Conservation (phyloP, 2,113 vertebrate genomes). For the Catharus minimus region DNA sequence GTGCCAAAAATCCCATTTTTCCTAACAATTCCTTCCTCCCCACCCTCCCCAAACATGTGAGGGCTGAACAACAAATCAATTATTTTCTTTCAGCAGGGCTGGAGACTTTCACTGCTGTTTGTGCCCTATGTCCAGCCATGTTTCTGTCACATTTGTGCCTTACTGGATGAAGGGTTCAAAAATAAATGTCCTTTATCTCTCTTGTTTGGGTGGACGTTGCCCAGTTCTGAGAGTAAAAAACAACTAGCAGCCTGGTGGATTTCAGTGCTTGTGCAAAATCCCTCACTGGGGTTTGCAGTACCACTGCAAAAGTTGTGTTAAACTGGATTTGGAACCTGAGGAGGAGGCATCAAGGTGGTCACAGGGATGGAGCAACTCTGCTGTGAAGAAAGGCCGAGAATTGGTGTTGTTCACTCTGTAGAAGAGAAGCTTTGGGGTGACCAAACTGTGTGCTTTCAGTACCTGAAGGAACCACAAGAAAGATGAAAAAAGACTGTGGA, state of each 20-base stretch:
- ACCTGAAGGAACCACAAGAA: neutral
- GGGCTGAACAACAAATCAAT: neutral
- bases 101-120: neutral
- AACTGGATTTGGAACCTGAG: neutral
- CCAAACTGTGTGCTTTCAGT: neutral
- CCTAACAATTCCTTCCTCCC: neutral
- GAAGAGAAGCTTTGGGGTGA: neutral
- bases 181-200: neutral
- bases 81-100: neutral
- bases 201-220: neutral
- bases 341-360: neutral
- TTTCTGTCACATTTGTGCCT: neutral
- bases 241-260: neutral
- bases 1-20: neutral
- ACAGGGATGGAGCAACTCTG: neutral
- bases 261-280: neutral
- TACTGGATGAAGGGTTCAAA: neutral
- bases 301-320: neutral
- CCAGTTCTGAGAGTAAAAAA: neutral
- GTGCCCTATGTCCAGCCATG: accelerated
- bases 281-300: accelerated
- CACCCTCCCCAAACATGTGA: neutral
- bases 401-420: neutral
- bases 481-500: neutral
- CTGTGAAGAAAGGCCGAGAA: neutral